Evolutionary conservation across 1,140 invertebrate genomes (phyloP).

Genomic region (Pachyrhynchus sulphureomaculatus): DNA sequence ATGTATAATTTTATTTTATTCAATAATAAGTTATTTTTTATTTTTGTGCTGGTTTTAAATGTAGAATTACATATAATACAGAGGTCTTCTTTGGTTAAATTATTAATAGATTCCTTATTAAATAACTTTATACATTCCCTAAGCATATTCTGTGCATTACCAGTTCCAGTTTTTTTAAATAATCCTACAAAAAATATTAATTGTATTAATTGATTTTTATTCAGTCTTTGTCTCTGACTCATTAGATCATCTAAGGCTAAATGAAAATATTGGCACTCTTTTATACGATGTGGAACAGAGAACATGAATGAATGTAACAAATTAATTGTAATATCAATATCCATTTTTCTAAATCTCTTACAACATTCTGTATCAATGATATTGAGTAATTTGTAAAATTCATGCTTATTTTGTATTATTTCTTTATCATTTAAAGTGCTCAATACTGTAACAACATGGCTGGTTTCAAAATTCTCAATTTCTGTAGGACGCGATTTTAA

Average conservation of each 20-base stretch:
- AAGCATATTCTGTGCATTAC: slow-evolving; percentile 35
- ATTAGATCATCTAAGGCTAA: slow-evolving; percentile 34
- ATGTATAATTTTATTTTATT: slow-evolving; percentile 39
- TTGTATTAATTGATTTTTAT: slow-evolving; percentile 42
- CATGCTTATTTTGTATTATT: slow-evolving; percentile 22
- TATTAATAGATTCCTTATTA: slow-evolving; percentile 30
- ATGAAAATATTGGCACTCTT: slow-evolving; percentile 39
- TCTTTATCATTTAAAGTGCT: slow-evolving; percentile 25
- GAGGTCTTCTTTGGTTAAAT: slow-evolving; percentile 41
- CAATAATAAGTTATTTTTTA: slow-evolving; percentile 39
- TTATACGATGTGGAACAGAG: slow-evolving; percentile 37
- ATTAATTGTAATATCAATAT: slow-evolving; percentile 33
- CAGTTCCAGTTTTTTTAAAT: slow-evolving; percentile 39
- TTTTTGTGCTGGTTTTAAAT: slow-evolving; percentile 49
- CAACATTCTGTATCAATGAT: slow-evolving; percentile 40
- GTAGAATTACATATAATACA: slow-evolving; percentile 48
- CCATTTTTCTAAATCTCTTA: slow-evolving; percentile 26
- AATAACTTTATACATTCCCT: slow-evolving; percentile 40
- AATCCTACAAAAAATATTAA: slow-evolving; percentile 47
- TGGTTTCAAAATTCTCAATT: slow-evolving; percentile 15
- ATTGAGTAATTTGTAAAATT: slow-evolving; percentile 31
- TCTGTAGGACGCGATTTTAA: slow-evolving; percentile 1
- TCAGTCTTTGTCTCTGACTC: slow-evolving; percentile 22
- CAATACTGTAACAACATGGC: slow-evolving; percentile 18
- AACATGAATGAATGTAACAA: slow-evolving; percentile 40